Evolutionary conservation across 2,888 invertebrate species (phyloP), one percentile per base, ranked within the genome.

Genomic region (Adineta ricciae): DNA sequence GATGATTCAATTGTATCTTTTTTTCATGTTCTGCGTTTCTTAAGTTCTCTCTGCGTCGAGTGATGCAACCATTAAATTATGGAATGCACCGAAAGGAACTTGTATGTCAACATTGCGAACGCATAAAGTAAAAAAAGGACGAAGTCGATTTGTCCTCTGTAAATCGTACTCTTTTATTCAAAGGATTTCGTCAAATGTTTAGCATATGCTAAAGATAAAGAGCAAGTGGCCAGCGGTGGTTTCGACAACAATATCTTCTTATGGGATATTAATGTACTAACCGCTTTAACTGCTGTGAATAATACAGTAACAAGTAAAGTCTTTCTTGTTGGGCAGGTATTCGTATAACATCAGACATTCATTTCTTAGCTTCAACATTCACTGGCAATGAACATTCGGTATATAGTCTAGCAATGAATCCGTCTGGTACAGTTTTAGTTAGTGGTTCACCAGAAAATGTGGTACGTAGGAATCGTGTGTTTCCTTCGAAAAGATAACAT

Each of bases 71-170:
- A 97, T 99, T 0, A 99, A 99, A 92, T 97, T 99, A 86, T 99
- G 99, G 99, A 99, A 98, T 91, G 97, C 98, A 27, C 96, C 97
- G 88, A 98, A 97, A 92, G 97, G 98, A 16, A 97, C 97, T 90
- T 99, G 98, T 90, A 97, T 99, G 97, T 98, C 97, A 0, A 99
- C 98, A 3, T 92, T 99, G 87, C 92, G 98, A 86, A 98, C 97
- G 83, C 98, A 99, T 91, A 96, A 96, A 88, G 91, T 91, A 88
- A 64, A 64, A 50, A 16, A 32, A 64, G n/a, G 49, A 54, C 49
- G 41, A 49, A 46, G 73, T 41, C 21, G 2, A 85, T 38, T 84
- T 78, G 83, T 78, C 24, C 82, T 1, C 19, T 83, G 8, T n/a
- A 84, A n/a, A 83, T 72, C 11, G 32, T 41, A 64, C 64, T 83